phyloP scores from a whole-genome alignment of 2,888 invertebrate genomes.

The Isotomurus palustris region DNA sequence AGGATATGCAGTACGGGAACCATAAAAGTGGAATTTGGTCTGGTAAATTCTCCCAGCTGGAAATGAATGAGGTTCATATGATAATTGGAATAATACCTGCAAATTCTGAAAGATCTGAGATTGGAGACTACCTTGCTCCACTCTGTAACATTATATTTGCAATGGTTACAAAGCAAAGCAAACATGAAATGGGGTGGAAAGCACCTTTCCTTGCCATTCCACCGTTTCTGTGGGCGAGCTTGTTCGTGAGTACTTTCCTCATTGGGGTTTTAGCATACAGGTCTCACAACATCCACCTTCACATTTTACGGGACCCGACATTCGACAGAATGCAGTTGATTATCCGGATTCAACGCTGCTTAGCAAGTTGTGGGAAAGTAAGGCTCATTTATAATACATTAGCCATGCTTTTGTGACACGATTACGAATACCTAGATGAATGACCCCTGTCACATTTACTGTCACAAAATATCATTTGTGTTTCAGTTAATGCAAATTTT shows the following conservation, averaged over 20 bases:
- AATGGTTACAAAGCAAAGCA: conserved; percentile 8
- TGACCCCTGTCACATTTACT: no score
- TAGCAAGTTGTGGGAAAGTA: no score
- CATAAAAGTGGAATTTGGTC: conserved; percentile 17
- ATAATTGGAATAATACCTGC: conserved; percentile 8
- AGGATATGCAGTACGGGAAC: conserved; percentile 6
- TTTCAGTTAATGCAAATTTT: conserved; percentile 7
- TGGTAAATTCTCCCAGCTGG: conserved; percentile 17
- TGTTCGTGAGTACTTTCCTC: conserved; percentile 1
- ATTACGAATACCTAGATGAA: no score
- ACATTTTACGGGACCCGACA: no score
- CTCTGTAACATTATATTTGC: conserved; percentile 13
- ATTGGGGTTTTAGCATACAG: background rate
- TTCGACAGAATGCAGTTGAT: no score
- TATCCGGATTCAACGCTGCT: no score
- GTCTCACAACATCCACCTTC: no score
- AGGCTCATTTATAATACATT: no score
- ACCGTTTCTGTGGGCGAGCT: conserved; percentile 4
- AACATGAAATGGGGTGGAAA: conserved; percentile 8
- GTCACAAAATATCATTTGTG: no score
- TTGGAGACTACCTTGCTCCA: conserved; percentile 14
- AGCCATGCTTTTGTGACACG: no score
- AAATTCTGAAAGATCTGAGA: conserved; percentile 5
- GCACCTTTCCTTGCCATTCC: conserved; percentile 17
- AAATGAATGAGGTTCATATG: conserved; percentile 10